Conservation (phyloP, 2,797 vertebrate genomes). For the Pristis pectinata region DNA sequence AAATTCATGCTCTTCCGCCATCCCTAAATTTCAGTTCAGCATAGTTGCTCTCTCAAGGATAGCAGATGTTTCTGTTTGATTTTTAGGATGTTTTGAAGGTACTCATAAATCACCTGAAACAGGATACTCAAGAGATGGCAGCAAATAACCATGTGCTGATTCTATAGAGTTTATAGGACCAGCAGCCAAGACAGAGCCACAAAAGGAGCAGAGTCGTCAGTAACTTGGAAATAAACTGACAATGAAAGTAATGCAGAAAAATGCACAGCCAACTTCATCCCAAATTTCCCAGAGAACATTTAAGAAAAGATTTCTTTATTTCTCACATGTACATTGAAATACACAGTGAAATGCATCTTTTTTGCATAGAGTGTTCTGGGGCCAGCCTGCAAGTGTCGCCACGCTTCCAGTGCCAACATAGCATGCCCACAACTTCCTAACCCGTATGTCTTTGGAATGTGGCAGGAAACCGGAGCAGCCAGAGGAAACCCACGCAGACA, state of each 20-base stretch:
- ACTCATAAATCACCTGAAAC: constrained; percentile 33
- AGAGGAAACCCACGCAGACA: too few relatives aligned
- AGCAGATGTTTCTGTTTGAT: constrained; percentile 37
- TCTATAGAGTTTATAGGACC: neutral
- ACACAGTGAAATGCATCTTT: too few relatives aligned
- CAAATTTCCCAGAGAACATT: neutral
- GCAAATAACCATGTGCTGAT: constrained; percentile 31
- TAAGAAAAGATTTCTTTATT: too few relatives aligned
- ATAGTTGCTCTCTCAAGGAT: constrained; percentile 22
- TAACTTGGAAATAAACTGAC: neutral
- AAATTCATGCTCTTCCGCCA: constrained; percentile 19
- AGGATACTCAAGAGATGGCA: constrained; percentile 35
- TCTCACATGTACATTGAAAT: too few relatives aligned
- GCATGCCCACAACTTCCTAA: too few relatives aligned
- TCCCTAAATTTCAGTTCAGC: constrained; percentile 26
- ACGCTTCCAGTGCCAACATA: too few relatives aligned
- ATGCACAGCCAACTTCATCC: neutral
- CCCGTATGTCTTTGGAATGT: too few relatives aligned
- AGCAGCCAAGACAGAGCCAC: neutral
- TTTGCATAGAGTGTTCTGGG: too few relatives aligned
- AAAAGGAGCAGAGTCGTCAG: neutral
- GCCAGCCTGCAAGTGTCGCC: too few relatives aligned
- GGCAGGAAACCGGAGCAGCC: too few relatives aligned
- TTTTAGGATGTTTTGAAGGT: constrained; percentile 30
- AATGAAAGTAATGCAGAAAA: neutral